phyloP scores from a whole-genome alignment of 2,797 vertebrate genomes.

The Odontamblyopus rebecca region DNA sequence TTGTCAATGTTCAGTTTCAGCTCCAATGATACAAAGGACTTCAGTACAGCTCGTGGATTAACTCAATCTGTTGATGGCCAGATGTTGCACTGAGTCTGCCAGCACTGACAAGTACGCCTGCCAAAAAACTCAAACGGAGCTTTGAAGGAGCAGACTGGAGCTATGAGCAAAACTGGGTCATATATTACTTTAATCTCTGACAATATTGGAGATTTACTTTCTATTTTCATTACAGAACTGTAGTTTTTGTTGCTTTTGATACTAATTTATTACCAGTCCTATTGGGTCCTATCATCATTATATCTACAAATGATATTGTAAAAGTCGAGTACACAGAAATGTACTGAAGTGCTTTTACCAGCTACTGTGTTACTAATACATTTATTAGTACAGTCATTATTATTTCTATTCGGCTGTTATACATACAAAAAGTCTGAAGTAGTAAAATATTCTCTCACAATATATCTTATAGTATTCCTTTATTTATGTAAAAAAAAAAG shows the following conservation, averaged over 20 bases:
- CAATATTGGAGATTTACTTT: slow-evolving; percentile 8
- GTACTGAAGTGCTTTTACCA: too few species aligned
- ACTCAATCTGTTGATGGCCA: slow-evolving; percentile 71
- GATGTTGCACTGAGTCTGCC: slow-evolving; percentile 70
- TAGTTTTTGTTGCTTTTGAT: neutral
- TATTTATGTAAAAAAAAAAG: too few species aligned
- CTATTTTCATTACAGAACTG: neutral
- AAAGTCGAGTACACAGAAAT: too few species aligned
- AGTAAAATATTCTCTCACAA: too few species aligned
- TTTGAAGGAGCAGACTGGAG: slow-evolving; percentile 48
- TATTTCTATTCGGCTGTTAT: too few species aligned
- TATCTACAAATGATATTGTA: too few species aligned
- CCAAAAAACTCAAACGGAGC: slow-evolving; percentile 44
- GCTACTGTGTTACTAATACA: too few species aligned
- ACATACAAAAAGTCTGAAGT: too few species aligned
- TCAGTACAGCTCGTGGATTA: slow-evolving; percentile 67
- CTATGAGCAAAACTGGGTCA: slow-evolving; percentile 40
- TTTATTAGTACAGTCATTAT: too few species aligned
- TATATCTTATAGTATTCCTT: too few species aligned
- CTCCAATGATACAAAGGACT: slow-evolving; percentile 54
- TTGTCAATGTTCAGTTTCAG: slow-evolving; percentile 57
- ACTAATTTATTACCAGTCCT: neutral
- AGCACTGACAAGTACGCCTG: slow-evolving; percentile 41
- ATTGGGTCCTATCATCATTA: too few species aligned
- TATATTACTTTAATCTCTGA: slow-evolving; percentile 15